These are phyloP conservation scores for Telenomus remus DNA, from an alignment of 1,140 invertebrate genomes.

Conservation along the genomic window DNA sequence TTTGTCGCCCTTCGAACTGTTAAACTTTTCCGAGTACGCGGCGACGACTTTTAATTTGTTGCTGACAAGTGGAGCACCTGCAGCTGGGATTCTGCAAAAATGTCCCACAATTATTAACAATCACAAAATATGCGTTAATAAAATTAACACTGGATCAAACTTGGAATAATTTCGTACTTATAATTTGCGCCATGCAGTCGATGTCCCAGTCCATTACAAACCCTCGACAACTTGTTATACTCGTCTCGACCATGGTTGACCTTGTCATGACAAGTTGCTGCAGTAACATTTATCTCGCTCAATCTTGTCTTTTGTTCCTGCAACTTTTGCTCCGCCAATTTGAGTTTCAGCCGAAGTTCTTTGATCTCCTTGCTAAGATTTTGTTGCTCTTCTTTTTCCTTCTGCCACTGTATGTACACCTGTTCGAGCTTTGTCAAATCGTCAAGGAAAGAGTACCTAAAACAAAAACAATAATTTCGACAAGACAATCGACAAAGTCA, in stretches of 20 bases:
- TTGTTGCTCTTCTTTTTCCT: conserved; percentile 65
- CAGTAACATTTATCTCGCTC: conserved; percentile 62
- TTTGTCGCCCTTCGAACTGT: conserved; percentile 45
- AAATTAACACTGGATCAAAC: conserved; percentile 1
- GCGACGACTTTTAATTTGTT: conserved; percentile 67
- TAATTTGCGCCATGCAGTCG: conserved; percentile 66
- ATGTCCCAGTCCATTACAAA: conserved; percentile 68
- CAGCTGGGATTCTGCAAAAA: conserved; percentile 68
- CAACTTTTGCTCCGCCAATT: conserved; percentile 65
- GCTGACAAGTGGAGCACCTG: conserved; percentile 65
- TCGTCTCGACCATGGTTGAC: conserved; percentile 66
- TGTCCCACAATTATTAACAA: not conserved
- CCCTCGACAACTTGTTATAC: conserved; percentile 66
- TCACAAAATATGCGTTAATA: not conserved
- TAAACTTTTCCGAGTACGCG: conserved; percentile 66
- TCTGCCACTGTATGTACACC: conserved; percentile 66
- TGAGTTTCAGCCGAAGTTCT: conserved; percentile 64
- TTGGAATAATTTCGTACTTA: conserved; percentile 65
- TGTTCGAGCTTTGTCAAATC: conserved; percentile 68
- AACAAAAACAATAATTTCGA: not conserved
- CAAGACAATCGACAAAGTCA: no score
- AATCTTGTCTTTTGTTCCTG: conserved; percentile 62
- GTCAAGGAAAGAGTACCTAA: conserved; percentile 65
- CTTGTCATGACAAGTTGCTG: conserved; percentile 63
- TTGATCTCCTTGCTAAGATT: conserved; percentile 61